Evolutionary conservation across 1,140 invertebrate species (phyloP).

Genomic region (Manduca sexta): DNA sequence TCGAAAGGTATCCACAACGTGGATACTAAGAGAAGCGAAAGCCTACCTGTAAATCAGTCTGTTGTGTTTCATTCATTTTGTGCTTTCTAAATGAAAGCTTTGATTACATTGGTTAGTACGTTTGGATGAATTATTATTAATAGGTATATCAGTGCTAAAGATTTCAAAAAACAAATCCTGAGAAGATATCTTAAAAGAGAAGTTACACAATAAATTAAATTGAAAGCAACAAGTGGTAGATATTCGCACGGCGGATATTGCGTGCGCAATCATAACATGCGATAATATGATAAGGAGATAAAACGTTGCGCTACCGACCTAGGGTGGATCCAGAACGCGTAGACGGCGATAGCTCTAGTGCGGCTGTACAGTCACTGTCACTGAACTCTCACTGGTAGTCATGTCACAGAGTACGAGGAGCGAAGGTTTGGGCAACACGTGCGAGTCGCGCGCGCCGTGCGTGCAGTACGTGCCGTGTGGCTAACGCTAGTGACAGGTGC

Average conservation of each 20-base stretch:
- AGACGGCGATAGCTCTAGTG: conserved; percentile 25
- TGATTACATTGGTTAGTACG: too few species aligned
- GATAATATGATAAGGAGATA: conserved; percentile 49
- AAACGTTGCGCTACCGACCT: conserved; percentile 48
- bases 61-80: too few species aligned
- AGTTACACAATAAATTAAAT: background rate
- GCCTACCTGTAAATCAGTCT: too few species aligned
- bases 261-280: conserved; percentile 41
- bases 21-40: too few species aligned
- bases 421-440: conserved; percentile 9
- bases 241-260: conserved; percentile 40
- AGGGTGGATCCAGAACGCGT: conserved; percentile 45
- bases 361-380: conserved; percentile 37
- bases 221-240: conserved; percentile 4
- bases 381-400: conserved; percentile 41
- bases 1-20: too few species aligned
- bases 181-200: too few species aligned
- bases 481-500: conserved; percentile 35
- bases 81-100: too few species aligned
- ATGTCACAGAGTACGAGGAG: conserved; percentile 25
- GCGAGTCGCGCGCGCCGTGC: conserved; percentile 13
- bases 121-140: too few species aligned
- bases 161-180: too few species aligned
- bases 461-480: background rate
- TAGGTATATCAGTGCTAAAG: too few species aligned